A percentile compares a stretch with the other conserved stretches of the same genome.
phyloP scores from a whole-genome alignment of 2,113 vertebrate species.

The Peromyscus leucopus region DNA sequence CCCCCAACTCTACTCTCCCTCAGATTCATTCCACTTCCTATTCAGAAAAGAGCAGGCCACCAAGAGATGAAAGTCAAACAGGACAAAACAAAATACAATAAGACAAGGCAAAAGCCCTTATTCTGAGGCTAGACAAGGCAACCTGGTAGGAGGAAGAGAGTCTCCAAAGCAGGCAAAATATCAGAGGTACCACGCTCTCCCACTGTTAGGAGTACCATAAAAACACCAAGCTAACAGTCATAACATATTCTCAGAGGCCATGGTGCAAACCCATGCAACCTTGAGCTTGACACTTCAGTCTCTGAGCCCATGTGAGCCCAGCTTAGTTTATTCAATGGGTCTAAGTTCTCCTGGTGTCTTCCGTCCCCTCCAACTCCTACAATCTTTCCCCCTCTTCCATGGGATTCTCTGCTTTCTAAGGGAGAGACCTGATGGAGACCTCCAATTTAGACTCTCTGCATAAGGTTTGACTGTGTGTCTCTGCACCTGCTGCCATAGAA shows the following conservation, averaged over 20 bases:
- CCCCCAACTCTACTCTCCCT: neutral
- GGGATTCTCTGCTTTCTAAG: neutral
- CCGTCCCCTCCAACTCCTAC: neutral
- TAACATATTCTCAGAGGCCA: neutral
- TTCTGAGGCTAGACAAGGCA: neutral
- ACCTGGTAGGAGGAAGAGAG: neutral
- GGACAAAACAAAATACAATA: neutral
- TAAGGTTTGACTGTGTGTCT: neutral
- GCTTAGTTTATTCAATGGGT: neutral
- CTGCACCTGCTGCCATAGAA: neutral
- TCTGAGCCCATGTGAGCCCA: neutral
- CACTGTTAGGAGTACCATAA: neutral
- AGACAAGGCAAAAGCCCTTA: neutral
- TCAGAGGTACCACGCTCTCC: neutral
- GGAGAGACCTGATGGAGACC: neutral
- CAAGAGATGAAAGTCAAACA: neutral
- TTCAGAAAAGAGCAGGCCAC: neutral
- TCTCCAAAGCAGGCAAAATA: neutral
- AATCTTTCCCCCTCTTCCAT: neutral
- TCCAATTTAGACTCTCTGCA: neutral
- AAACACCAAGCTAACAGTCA: neutral
- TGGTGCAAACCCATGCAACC: neutral
- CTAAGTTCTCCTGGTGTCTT: neutral
- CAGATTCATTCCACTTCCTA: neutral
- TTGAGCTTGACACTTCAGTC: neutral